A percentile compares a stretch with the other conserved stretches of the same genome.
phyloP scores from a whole-genome alignment of 2,113 vertebrate genomes.

The Podarcis raffonei region DNA sequence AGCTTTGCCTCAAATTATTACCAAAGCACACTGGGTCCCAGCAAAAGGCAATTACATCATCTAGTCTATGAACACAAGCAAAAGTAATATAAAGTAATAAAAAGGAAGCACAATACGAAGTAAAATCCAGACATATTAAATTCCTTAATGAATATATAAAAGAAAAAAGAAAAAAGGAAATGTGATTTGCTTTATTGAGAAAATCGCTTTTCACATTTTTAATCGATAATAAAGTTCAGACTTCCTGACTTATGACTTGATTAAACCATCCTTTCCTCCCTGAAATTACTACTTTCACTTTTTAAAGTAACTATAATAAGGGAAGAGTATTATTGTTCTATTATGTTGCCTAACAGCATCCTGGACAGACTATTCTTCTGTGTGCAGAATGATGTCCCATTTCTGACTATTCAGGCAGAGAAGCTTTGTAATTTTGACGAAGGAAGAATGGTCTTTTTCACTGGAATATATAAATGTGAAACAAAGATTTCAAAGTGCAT shows the following conservation, averaged over 20 bases:
- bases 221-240: slow-evolving; percentile 70
- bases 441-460: slow-evolving; percentile 52
- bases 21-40: slow-evolving; percentile 61
- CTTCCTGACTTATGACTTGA: slow-evolving; percentile 48
- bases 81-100: slow-evolving; percentile 75
- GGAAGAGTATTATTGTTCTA: slow-evolving; percentile 39
- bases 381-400: slow-evolving; percentile 25
- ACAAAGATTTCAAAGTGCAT: slow-evolving; percentile 48
- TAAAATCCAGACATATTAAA: slow-evolving; percentile 69
- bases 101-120: slow-evolving; percentile 66
- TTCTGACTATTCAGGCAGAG: slow-evolving; percentile 31
- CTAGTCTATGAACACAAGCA: slow-evolving; percentile 59
- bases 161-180: slow-evolving; percentile 57
- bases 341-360: background rate
- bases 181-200: slow-evolving; percentile 67
- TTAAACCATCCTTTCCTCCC: slow-evolving; percentile 45
- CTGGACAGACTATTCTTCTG: slow-evolving; percentile 10
- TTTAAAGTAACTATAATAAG: slow-evolving; percentile 51
- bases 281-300: slow-evolving; percentile 36
- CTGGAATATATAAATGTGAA: slow-evolving; percentile 48
- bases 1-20: slow-evolving; percentile 66
- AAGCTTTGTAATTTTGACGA: slow-evolving; percentile 15
- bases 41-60: slow-evolving; percentile 64
- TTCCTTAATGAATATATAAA: slow-evolving; percentile 70
- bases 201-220: slow-evolving; percentile 56